Evolutionary conservation across 2,113 vertebrate genomes (phyloP), one percentile per base, ranked within the genome.

Genomic region (Panthera uncia): DNA sequence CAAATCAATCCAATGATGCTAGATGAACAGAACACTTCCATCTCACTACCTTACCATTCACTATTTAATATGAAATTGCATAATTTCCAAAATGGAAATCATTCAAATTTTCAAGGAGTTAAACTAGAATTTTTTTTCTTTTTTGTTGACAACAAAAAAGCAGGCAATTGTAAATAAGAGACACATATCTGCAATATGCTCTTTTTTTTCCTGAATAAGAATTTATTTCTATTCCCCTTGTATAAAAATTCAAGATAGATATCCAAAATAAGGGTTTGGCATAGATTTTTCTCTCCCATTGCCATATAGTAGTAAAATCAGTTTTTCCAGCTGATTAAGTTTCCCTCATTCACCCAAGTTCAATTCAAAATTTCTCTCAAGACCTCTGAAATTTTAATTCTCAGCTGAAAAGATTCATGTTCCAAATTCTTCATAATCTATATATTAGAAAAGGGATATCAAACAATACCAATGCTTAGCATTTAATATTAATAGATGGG

Each of bases 71-170:
- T n/a, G 19, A 95, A 96, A 82, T 0, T 92, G 52, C 48, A 33
- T 38, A 41, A 94, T 81, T 89, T 89, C 52, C 52, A 81, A 85
- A 93, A 85, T 48, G 7, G 55, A 97, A 94, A 78, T 61, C 38
- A 94, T 95, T 89, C 79, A 89, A 95, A 86, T 92, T 83, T 78
- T 86, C n/a, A 85, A 91, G n/a, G 36, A 94, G 18, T 92, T 95
- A 96, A 94, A 94, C 23, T 27, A 89, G 66, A 95, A 89, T 69
- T 68, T 9, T 21, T 76, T 21, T 76, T 52, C 18, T 79, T 74
- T 95, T 83, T 68, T 92, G 38, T 91, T 3, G 19, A 86, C 29
- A 95, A 76, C n/a, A 69, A 93, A 94, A 94, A 97, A n/a, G 5
- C 29, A 93, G 76, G 13, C 86, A 94, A 23, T 84, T 87, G 12